These are phyloP conservation scores for Mythimna ferrago DNA, from an alignment of 2,888 invertebrate species.

Conservation along the genomic window DNA sequence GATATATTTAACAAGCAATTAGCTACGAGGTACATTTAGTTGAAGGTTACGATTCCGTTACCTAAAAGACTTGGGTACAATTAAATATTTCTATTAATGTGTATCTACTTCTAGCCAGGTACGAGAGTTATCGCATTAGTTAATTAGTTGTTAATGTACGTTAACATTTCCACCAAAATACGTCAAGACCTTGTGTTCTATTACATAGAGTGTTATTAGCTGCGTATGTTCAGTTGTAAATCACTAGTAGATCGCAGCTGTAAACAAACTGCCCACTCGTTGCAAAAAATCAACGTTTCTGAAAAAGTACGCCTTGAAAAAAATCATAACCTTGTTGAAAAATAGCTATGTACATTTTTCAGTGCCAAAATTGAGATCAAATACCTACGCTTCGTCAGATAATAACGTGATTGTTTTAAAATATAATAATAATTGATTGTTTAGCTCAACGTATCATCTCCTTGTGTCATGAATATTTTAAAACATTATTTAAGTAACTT, in stretches of 20 bases:
- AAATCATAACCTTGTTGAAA: conserved; percentile 77
- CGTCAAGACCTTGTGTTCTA: conserved; percentile 79
- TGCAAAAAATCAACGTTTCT: conserved; percentile 73
- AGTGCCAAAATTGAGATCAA: conserved; percentile 71
- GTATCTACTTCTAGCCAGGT: conserved; percentile 16
- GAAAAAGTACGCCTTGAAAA: conserved; percentile 71
- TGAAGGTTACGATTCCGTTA: conserved; percentile 47
- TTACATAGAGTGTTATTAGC: conserved; percentile 71
- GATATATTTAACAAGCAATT: conserved; percentile 58
- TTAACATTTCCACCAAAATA: conserved; percentile 67
- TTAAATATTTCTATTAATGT: conserved; percentile 1
- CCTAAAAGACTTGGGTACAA: conserved; percentile 34
- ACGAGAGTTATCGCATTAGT: conserved; percentile 32
- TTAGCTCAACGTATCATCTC: conserved; percentile 16
- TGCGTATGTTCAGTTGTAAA: conserved; percentile 75
- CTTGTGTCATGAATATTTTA: conserved; percentile 8
- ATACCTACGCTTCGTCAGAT: conserved; percentile 15
- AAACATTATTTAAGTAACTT: conserved; percentile 13
- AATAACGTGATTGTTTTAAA: conserved; percentile 20
- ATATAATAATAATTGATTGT: conserved; percentile 15
- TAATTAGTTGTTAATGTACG: conserved; percentile 56
- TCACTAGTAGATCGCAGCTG: conserved; percentile 77
- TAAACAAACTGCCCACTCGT: conserved; percentile 82
- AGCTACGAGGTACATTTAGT: conserved; percentile 43
- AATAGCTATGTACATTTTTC: conserved; percentile 67